Base-by-base conservation (phyloP, 2,797 vertebrate species). In the Macropodus opercularis region DNA sequence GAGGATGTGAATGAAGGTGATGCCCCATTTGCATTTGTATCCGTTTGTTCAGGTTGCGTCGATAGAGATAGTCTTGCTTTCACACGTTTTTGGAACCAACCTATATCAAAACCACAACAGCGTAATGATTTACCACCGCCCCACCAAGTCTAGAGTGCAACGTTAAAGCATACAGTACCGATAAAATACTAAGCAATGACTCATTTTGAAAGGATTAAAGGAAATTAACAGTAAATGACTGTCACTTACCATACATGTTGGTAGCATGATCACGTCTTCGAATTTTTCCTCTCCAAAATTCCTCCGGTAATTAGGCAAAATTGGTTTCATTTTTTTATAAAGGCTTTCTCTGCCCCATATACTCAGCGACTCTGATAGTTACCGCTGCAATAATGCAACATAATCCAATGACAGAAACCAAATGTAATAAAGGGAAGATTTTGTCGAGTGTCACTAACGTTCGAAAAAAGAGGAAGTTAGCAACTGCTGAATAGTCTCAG, bases 221-320 rank as follows among this genome's bases (percentile, higher is more conserved):
- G n/a, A n/a, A n/a, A n/a, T n/a, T n/a, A n/a, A n/a, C n/a, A n/a
- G n/a, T n/a, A n/a, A n/a, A n/a, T n/a, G n/a, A n/a, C 1, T 1
- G n/a, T 19, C 12, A 70, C 88, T 84, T 55, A 87, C 86, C 57
- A 15, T 41, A 36, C 87, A 90, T 90, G 56, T 74, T 85, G 74
- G 43, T 60, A 49, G 55, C 18, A 44, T 57, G 63, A 53, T 79
- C 41, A 64, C 68, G 39, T 47, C 49, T 63, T 43, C 42, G 70
- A 31, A 49, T 18, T 1, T 14, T 12, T 8, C 31, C 11, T 51
- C 4, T 17, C 24, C 39, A 58, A 29, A 55, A 34, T 36, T 5
- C 15, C 26, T 35, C 15, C 23, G 12, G 13, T 26, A 35, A 63
- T 34, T 6, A 15, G 34, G 14, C 14, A 15, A 17, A 12, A 40